A percentile compares a stretch with the other conserved stretches of the same genome.
Conservation (phyloP, 2,797 vertebrate genomes). For the Tinamus major region DNA sequence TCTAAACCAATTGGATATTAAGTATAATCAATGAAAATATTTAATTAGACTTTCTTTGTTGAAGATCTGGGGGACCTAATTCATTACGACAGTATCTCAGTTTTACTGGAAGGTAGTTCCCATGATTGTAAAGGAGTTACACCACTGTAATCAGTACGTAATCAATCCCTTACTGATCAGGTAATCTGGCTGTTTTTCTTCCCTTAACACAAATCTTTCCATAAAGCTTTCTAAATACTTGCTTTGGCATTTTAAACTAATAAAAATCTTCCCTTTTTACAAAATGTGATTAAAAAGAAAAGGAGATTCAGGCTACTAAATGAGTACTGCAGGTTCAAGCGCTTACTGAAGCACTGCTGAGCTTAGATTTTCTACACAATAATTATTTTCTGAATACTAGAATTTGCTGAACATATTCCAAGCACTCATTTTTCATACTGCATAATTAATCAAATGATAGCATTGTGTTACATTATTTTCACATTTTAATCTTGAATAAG, state of each 20-base stretch:
- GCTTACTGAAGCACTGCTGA: conserved; percentile 37
- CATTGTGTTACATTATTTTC: conserved; percentile 57
- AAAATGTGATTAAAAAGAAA: background rate
- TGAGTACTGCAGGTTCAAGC: background rate
- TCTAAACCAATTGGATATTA: background rate
- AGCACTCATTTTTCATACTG: conserved; percentile 40
- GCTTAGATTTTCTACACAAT: conserved; percentile 39
- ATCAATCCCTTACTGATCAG: background rate
- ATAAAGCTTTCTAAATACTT: background rate
- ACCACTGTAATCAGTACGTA: background rate
- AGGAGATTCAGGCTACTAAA: background rate
- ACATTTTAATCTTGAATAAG: conserved; percentile 49
- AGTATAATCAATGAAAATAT: background rate
- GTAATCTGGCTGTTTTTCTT: background rate
- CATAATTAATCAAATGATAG: conserved; percentile 62
- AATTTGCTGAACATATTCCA: conserved; percentile 56
- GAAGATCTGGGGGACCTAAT: background rate
- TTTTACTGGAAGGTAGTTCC: background rate
- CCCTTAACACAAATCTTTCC: background rate
- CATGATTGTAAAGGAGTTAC: background rate
- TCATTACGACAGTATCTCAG: background rate
- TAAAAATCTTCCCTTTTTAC: background rate
- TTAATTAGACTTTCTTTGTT: background rate
- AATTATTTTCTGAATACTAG: conserved; percentile 54
- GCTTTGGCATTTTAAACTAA: conserved; percentile 20